Evolutionary conservation across 2,113 vertebrate genomes (phyloP), one percentile per base, ranked within the genome.

Genomic region (Malurus elegans): DNA sequence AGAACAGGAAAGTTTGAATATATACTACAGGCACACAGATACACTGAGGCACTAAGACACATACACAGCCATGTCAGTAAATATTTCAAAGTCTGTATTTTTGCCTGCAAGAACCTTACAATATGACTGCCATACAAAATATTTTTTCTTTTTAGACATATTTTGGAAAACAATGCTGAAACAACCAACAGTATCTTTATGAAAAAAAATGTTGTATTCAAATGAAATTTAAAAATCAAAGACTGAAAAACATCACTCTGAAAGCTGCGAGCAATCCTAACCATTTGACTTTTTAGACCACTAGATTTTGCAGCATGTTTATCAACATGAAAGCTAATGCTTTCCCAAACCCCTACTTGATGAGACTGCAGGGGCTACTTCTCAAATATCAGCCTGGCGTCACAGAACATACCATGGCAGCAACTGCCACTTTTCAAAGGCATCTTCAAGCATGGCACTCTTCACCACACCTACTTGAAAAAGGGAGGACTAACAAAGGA

Each of bases 381-480:
- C 26, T 44, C 10, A 86, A 38, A 72, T 3, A 12, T 1, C 23
- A 51, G 20, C 8, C 29, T 57, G 29, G 17, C 34, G 83, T 45
- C 29, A 34, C 13, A 58, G 12, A 61, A 31, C 11, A 10, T 1
- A 4, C 10, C 18, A 61, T 0, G 3, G 28, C 31, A 81, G 42
- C 4, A 3, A 31, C 19, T 20, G 9, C 12, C 14, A 19, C 2
- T 0, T 20, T 50, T 66, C 53, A 54, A 60, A 86, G 0, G 1
- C 18, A 29, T 29, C 36, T 25, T 67, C 14, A 23, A 15, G 34
- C 14, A 45, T 3, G 15, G 14, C 12, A 36, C 10, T 61, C 26
- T 31, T 62, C 28, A 56, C 11, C 19, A 75, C 20, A 47, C 1
- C 23, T 17, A 8, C 18, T 12, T 61, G 44, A 9, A 74, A 70